A percentile compares a stretch with the other conserved stretches of the same genome.
phyloP scores from a whole-genome alignment of 2,797 vertebrate species.

The Chromobotia macracanthus region DNA sequence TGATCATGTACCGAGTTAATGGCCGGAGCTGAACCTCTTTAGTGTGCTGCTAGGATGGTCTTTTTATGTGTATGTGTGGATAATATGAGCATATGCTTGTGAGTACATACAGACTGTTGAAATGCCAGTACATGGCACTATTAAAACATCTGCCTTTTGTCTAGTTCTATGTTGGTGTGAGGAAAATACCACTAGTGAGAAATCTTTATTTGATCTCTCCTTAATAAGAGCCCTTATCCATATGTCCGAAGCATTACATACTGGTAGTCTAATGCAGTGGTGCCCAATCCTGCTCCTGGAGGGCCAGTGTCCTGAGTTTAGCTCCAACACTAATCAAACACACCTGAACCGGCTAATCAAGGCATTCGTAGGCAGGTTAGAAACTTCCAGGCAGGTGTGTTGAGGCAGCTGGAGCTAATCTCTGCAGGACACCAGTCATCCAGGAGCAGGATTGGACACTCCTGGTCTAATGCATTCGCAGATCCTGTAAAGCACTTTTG shows the following conservation, averaged over 20 bases:
- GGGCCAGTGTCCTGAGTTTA: too few species aligned
- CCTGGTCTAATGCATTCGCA: conserved; percentile 6
- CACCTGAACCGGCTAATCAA: too few species aligned
- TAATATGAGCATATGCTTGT: conserved; percentile 43
- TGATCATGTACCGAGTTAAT: conserved; percentile 81
- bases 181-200: conserved; percentile 55
- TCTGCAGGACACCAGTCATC: too few species aligned
- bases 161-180: conserved; percentile 59
- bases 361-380: too few species aligned
- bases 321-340: too few species aligned
- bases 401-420: too few species aligned
- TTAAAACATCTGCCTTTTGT: conserved; percentile 45
- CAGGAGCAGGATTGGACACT: too few species aligned
- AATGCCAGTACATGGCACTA: conserved; percentile 69
- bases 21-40: conserved; percentile 21
- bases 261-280: conserved; percentile 15
- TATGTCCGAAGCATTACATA: conserved; percentile 35
- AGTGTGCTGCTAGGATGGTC: conserved; percentile 59
- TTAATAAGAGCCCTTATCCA: conserved; percentile 26
- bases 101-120: conserved; percentile 60
- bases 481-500: conserved; percentile 33
- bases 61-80: conserved; percentile 54
- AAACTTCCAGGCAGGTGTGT: too few species aligned
- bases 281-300: too few species aligned
- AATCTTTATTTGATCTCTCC: conserved; percentile 20